Evolutionary conservation across 2,888 invertebrate genomes (phyloP).

Genomic region (Himalopsyche tibetana): DNA sequence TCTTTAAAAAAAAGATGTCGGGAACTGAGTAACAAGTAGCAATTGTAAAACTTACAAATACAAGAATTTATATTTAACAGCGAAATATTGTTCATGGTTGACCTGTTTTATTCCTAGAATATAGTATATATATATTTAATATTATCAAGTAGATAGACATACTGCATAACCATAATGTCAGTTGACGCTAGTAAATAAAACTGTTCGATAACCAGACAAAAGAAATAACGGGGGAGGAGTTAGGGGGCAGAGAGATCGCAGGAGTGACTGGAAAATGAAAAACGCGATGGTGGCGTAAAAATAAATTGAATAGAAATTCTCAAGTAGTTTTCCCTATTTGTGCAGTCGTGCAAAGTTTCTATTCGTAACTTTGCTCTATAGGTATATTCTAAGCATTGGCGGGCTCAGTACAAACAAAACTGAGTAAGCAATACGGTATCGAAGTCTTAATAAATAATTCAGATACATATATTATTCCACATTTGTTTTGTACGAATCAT

Average conservation of each 20-base stretch:
- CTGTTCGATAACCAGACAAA: neutral
- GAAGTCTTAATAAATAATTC: too few relatives aligned
- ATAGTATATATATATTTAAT: too few relatives aligned
- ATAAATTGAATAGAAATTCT: constrained; percentile 40
- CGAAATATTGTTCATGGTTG: too few relatives aligned
- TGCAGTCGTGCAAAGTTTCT: constrained; percentile 39
- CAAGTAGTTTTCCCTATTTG: constrained; percentile 42
- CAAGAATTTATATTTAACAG: too few relatives aligned
- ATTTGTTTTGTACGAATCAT: too few relatives aligned
- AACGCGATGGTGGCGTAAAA: constrained; percentile 32
- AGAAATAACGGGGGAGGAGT: neutral
- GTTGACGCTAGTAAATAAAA: neutral
- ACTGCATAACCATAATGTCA: neutral
- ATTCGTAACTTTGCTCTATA: neutral
- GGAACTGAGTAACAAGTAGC: too few relatives aligned
- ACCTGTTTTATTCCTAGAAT: too few relatives aligned
- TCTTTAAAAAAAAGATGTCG: too few relatives aligned
- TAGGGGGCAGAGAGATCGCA: neutral
- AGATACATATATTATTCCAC: too few relatives aligned
- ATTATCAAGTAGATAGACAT: too few relatives aligned
- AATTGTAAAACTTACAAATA: too few relatives aligned
- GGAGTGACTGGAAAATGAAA: constrained; percentile 36
- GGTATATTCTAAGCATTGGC: neutral
- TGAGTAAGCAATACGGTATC: too few relatives aligned
- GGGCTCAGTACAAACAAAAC: neutral